phyloP scores from a whole-genome alignment of 2,113 vertebrate genomes.

The Muntiacus reevesi region DNA sequence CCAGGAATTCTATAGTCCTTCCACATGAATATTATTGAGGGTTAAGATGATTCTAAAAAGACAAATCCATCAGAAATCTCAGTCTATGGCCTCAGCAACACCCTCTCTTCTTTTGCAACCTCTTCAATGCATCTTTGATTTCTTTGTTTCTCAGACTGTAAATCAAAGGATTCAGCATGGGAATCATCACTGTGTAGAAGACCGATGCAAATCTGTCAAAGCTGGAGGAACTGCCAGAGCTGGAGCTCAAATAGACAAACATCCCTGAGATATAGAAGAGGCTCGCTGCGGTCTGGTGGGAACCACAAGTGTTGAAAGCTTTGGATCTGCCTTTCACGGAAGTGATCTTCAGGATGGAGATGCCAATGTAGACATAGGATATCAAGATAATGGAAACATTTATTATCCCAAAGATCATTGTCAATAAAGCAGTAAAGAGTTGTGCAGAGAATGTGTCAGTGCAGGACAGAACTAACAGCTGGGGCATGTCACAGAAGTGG shows the following conservation, averaged over 20 bases:
- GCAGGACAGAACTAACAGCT: conserved; percentile 30
- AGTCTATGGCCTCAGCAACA: neutral
- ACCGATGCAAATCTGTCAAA: conserved; percentile 44
- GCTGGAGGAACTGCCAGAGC: neutral
- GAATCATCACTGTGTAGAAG: conserved; percentile 41
- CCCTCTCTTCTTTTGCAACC: neutral
- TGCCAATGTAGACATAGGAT: conserved; percentile 22
- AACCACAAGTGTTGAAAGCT: conserved; percentile 55
- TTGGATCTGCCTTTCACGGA: conserved; percentile 14
- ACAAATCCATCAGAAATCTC: neutral
- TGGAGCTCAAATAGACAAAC: conserved; percentile 56
- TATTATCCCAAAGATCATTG: neutral
- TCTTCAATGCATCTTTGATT: conserved; percentile 13
- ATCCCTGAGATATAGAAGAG: conserved; percentile 38
- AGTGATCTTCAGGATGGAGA: conserved; percentile 30
- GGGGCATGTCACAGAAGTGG: conserved; percentile 48
- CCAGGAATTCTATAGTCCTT: too few species aligned
- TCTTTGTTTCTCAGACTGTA: conserved; percentile 53
- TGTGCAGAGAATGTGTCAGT: neutral
- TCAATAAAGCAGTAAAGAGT: neutral
- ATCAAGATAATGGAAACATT: neutral
- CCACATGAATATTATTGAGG: neutral
- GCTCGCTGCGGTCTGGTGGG: conserved; percentile 35
- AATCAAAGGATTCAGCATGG: conserved; percentile 46
- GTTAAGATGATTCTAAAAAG: accelerated